Evolutionary conservation across 2,113 vertebrate genomes (phyloP).

Genomic region (Pachypanchax playfairii): DNA sequence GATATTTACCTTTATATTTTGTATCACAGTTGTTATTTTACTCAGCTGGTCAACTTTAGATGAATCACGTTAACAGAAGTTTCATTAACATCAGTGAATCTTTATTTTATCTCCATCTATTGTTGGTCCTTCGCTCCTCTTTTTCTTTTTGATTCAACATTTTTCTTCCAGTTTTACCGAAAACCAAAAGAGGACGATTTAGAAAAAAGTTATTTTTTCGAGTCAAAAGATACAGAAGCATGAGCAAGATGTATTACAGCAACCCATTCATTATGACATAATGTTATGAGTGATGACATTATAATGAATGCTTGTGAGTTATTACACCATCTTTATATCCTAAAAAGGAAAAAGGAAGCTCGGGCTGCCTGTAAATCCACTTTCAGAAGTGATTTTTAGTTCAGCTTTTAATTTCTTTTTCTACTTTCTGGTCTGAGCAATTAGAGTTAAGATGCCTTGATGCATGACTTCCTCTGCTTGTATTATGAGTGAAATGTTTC

Average conservation of each 20-base stretch:
- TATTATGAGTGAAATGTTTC: too few relatives aligned
- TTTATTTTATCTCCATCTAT: background rate
- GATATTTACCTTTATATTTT: too few relatives aligned
- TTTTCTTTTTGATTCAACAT: background rate
- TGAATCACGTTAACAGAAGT: too few relatives aligned
- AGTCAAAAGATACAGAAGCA: background rate
- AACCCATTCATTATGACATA: constrained; percentile 8
- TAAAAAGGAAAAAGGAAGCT: constrained; percentile 4
- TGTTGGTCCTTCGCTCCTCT: background rate
- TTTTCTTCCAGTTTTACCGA: background rate
- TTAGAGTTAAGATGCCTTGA: background rate
- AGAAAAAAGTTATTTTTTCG: background rate
- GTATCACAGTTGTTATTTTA: too few relatives aligned
- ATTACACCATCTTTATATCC: background rate
- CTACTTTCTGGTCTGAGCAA: background rate
- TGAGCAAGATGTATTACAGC: background rate
- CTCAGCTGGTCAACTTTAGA: too few relatives aligned
- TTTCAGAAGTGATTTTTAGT: background rate
- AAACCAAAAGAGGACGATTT: background rate
- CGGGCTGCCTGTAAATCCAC: background rate
- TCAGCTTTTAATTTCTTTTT: background rate
- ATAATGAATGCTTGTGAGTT: constrained; percentile 9
- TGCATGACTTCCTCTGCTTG: background rate
- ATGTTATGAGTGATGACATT: background rate
- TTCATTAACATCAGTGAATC: too few relatives aligned